Conservation (phyloP, 2,888 invertebrate species). For the Eupithecia vulgata region DNA sequence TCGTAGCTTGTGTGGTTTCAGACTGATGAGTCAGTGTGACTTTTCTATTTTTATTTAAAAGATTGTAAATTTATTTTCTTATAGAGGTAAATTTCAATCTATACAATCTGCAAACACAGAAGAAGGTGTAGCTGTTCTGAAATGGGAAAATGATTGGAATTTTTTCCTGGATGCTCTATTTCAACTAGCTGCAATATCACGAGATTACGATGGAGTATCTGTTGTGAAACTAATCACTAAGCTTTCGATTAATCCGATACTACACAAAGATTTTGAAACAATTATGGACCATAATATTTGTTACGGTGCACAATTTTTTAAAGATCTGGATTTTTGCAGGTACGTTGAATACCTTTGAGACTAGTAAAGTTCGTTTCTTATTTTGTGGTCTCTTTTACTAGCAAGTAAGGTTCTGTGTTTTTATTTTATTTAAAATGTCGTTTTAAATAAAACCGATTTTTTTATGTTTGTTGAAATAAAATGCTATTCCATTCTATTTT, state of each 20-base stretch:
- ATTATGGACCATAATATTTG: not conserved
- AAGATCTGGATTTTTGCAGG: not conserved
- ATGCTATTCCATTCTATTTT: no score
- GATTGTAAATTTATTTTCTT: no score
- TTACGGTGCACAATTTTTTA: not conserved
- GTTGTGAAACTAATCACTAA: not conserved
- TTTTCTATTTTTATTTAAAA: no score
- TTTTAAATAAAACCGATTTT: no score
- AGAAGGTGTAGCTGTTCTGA: not conserved
- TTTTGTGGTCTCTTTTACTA: no score
- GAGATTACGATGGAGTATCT: not conserved
- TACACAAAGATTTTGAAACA: not conserved
- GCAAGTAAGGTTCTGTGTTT: no score
- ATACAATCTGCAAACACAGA: not conserved
- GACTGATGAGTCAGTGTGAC: no score
- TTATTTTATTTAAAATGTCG: no score
- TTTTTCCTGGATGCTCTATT: not conserved
- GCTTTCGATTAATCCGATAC: not conserved
- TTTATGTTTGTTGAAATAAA: no score
- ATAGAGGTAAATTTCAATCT: not conserved
- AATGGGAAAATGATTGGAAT: not conserved
- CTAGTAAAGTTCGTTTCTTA: no score
- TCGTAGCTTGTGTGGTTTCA: no score
- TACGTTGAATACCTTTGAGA: no score
- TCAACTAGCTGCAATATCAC: not conserved